Conservation (phyloP, 2,888 invertebrate species). For the Cerceris rybyensis region DNA sequence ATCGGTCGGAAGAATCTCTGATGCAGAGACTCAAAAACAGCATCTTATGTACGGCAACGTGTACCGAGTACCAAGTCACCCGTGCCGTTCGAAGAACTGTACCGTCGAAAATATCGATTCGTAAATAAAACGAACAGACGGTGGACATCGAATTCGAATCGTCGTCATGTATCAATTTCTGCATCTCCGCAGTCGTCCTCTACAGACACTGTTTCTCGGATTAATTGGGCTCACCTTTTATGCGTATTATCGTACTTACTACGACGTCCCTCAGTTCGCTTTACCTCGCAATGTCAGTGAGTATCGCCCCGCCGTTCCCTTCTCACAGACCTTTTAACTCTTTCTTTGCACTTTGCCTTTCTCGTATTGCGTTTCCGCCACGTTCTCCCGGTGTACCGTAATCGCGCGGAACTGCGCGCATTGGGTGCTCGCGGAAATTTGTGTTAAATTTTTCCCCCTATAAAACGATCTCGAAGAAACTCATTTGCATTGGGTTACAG, state of each 20-base stretch:
- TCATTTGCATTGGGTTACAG: slow-evolving; percentile 52
- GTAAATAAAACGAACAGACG: slow-evolving; percentile 15
- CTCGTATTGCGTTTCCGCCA: no score
- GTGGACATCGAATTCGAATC: slow-evolving; percentile 7
- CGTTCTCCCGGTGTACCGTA: no score
- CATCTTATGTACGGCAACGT: no score
- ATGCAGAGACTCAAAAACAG: no score
- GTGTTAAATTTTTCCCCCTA: not conserved
- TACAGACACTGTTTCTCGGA: slow-evolving; percentile 75
- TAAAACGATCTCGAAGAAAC: not conserved
- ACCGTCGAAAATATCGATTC: not conserved
- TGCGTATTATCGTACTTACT: slow-evolving; percentile 76
- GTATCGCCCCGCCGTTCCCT: slow-evolving; percentile 36
- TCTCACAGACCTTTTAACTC: not conserved
- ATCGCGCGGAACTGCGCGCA: no score
- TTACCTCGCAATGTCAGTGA: slow-evolving; percentile 68
- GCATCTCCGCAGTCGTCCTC: slow-evolving; percentile 75
- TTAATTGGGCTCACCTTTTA: slow-evolving; percentile 76
- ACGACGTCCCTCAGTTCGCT: slow-evolving; percentile 69
- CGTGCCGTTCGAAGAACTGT: slow-evolving; percentile 3
- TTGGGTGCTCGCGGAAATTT: not conserved
- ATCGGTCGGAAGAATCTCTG: slow-evolving; percentile 11
- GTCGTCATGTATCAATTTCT: slow-evolving; percentile 70
- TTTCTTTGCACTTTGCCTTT: not conserved
- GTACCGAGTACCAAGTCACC: not conserved